Base-by-base conservation (phyloP, 2,888 invertebrate species). In the Xanthia togata region DNA sequence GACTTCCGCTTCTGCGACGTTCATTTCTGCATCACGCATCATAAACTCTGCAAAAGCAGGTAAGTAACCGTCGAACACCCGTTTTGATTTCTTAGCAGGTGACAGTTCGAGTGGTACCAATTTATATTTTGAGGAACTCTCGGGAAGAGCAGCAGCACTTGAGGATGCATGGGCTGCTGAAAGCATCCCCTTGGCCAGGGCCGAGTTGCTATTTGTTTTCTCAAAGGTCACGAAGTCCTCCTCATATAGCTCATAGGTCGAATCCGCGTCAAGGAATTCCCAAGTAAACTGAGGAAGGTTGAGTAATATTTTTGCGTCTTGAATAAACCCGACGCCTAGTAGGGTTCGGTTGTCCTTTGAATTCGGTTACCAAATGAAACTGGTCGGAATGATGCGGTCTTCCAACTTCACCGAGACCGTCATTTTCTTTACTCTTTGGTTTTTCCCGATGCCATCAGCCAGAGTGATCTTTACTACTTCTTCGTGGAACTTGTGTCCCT, bases 31-130 rank as follows among this genome's bases (percentile, higher is more conserved):
- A 38, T 77, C 68, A 20, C 41, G 62, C 72, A 68, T 69, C 62
- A 77, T 62, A 47, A 44, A 74, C 6, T 64, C 63, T 9, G 62
- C 67, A 17, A 73, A 63, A 20, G 26, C 8, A 60, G 77, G 69
- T 47, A 59, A n/a, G 57, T 77, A 77, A 0, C 77, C 72, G 5
- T 77, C 72, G 14, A 77, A 77, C 0, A 69, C 23, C 69, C 47
- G 9, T 65, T 60, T 70, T 9, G 70, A 17, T 59, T 44, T 65
- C 59, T 76, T 76, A 26, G 35, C 14, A 35, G 65, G 64, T 26
- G 70, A 64, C 44, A 72, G 35, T 6, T 64, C 31, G 31, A 64
- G 26, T 44, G 72, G 72, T 31, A 47, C 47, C 35, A 65, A 0
- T 3, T 57, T 65, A 12, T 73, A 73, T 1, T 5, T 11, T 35